Evolutionary conservation across 2,113 vertebrate species (phyloP).

Genomic region (Xyliphius kryptos): DNA sequence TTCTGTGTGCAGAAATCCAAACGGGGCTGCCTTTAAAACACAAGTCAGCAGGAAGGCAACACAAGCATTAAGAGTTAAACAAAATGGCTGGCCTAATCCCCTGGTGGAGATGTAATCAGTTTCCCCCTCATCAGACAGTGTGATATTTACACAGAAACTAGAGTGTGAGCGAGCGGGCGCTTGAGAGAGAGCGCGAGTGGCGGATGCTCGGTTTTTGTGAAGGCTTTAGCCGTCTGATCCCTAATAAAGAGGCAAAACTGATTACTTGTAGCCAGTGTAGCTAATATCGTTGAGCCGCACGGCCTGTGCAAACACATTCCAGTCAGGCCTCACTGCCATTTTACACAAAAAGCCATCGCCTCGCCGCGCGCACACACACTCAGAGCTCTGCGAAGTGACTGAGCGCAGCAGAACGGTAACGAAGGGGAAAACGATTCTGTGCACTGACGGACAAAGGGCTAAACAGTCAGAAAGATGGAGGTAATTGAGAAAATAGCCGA

Average conservation of each 20-base stretch:
- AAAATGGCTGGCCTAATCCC: constrained; percentile 59
- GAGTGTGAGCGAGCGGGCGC: background rate
- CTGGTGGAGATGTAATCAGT: constrained; percentile 48
- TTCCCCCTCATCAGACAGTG: constrained; percentile 53
- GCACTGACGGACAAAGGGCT: background rate
- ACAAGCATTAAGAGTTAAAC: constrained; percentile 54
- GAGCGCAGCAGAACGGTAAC: no score
- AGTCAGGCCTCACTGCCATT: constrained; percentile 25
- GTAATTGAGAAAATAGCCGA: no score
- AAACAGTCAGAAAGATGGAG: background rate
- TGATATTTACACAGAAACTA: constrained; percentile 59
- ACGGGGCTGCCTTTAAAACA: constrained; percentile 9
- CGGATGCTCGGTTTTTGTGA: constrained; percentile 50
- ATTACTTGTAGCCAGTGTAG: constrained; percentile 59
- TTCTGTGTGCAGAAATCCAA: no score
- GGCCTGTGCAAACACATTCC: constrained; percentile 39
- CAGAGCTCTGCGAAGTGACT: no score
- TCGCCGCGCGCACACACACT: no score
- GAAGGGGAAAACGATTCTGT: no score
- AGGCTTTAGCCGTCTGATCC: constrained; percentile 53
- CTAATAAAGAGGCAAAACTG: constrained; percentile 57
- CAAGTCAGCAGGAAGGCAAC: constrained; percentile 36
- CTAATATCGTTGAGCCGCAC: constrained; percentile 34
- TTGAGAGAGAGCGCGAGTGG: constrained; percentile 27
- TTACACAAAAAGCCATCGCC: constrained; percentile 15